phyloP scores from a whole-genome alignment of 2,888 invertebrate genomes.

The Antitype chi region DNA sequence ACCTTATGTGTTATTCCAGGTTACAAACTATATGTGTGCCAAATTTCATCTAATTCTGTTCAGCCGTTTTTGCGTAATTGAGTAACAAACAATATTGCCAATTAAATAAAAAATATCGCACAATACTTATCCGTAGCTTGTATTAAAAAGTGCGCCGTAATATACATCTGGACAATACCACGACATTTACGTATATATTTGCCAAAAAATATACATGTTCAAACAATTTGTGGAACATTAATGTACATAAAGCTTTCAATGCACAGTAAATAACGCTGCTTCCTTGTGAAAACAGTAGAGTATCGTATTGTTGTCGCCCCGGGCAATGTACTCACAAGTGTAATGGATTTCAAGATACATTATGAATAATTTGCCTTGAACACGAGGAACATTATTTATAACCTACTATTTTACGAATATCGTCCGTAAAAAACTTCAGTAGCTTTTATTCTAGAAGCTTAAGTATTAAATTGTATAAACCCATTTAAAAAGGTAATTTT shows the following conservation, averaged over 20 bases:
- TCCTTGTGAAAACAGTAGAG: conserved; percentile 1
- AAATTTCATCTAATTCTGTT: too few species aligned
- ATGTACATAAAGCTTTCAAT: conserved; percentile 10
- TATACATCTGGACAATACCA: background rate
- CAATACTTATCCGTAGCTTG: background rate
- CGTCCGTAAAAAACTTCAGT: background rate
- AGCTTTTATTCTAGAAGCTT: background rate
- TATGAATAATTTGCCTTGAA: conserved; percentile 8
- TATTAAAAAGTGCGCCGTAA: background rate
- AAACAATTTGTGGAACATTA: conserved; percentile 13
- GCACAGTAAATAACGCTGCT: conserved; percentile 3
- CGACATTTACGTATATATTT: conserved; percentile 14
- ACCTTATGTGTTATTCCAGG: too few species aligned
- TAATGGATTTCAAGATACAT: conserved; percentile 16
- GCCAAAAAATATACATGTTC: conserved; percentile 8
- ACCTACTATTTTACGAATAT: background rate
- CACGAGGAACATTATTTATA: background rate
- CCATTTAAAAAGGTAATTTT: background rate
- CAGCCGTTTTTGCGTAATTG: too few species aligned
- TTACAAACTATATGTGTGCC: too few species aligned
- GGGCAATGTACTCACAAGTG: background rate
- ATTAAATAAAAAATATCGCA: background rate
- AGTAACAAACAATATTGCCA: too few species aligned
- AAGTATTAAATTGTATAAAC: background rate
- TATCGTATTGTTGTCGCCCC: conserved; percentile 13